Percentiles rank a stretch among this genome's conserved stretches.
Conservation (phyloP, 2,888 invertebrate genomes). For the Philonicus albiceps region DNA sequence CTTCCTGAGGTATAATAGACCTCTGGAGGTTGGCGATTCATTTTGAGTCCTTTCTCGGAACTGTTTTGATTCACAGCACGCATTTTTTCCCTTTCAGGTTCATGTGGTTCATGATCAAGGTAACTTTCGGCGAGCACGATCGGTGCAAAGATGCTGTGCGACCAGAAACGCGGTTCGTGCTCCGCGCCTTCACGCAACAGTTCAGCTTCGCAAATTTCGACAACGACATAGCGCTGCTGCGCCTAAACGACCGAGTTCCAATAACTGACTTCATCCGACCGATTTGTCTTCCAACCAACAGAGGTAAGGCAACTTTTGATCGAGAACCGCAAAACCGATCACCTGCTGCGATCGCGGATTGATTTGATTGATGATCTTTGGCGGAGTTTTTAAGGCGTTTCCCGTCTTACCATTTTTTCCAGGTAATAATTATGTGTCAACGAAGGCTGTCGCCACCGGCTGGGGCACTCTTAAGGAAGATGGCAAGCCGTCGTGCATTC, state of each 20-base stretch:
- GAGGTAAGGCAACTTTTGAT: slow-evolving; percentile 64
- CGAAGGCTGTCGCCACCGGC: slow-evolving; percentile 78
- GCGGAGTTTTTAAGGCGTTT: background rate
- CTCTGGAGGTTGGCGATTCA: background rate
- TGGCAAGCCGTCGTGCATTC: slow-evolving; percentile 82
- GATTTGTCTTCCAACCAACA: slow-evolving; percentile 78
- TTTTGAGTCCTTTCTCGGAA: background rate
- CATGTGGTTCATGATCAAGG: slow-evolving; percentile 93
- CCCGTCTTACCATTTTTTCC: slow-evolving; percentile 51
- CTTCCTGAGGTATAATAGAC: background rate
- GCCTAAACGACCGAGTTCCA: slow-evolving; percentile 82
- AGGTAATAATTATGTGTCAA: slow-evolving; percentile 76
- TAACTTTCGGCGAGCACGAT: slow-evolving; percentile 87
- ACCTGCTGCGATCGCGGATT: background rate
- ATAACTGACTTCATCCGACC: slow-evolving; percentile 82
- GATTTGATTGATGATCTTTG: background rate
- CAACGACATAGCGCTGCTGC: slow-evolving; percentile 84
- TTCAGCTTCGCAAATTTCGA: slow-evolving; percentile 88
- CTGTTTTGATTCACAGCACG: background rate
- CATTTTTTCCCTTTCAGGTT: slow-evolving; percentile 68
- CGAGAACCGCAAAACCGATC: background rate
- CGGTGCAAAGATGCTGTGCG: slow-evolving; percentile 76
- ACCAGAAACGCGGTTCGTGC: slow-evolving; percentile 81
- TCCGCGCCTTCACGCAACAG: slow-evolving; percentile 78
- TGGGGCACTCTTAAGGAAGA: slow-evolving; percentile 90